These are phyloP conservation scores for Agrochola lychnidis DNA, from an alignment of 2,888 invertebrate genomes.

Conservation along the genomic window DNA sequence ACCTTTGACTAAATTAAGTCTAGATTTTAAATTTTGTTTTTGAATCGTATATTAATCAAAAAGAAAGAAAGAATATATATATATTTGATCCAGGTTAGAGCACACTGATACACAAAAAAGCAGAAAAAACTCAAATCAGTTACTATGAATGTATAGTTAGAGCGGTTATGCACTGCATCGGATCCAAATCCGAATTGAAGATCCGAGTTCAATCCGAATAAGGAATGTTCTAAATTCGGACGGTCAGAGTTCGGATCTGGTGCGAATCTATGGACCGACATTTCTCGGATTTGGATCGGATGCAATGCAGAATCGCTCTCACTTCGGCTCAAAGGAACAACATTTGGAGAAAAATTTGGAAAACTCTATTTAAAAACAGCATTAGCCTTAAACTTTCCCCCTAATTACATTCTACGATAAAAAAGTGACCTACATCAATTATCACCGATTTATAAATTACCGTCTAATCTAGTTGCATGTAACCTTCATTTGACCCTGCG, in stretches of 20 bases:
- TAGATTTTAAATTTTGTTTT: not conserved
- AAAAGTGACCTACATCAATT: slow-evolving; percentile 29
- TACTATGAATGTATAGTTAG: too few species aligned
- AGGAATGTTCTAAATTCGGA: not conserved
- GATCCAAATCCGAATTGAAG: not conserved
- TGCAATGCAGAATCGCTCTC: not conserved
- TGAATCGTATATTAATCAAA: not conserved
- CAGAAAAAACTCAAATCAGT: not conserved
- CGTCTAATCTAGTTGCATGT: slow-evolving; percentile 12
- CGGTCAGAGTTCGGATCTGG: too few species aligned
- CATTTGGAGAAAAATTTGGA: too few species aligned
- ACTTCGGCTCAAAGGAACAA: not conserved
- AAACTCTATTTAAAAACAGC: too few species aligned
- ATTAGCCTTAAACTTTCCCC: not conserved
- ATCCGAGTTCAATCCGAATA: not conserved
- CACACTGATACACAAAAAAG: not conserved
- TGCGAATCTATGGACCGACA: too few species aligned
- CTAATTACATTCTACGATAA: slow-evolving; percentile 9
- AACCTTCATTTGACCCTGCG: slow-evolving; percentile 44
- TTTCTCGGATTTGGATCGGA: too few species aligned
- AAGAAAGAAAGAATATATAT: not conserved
- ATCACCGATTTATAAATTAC: slow-evolving; percentile 4
- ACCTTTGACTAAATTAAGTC: not conserved
- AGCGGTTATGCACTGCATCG: too few species aligned
- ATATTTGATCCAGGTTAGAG: not conserved